Base-by-base conservation (phyloP, 2,888 invertebrate species). In the Suillia variegata region DNA sequence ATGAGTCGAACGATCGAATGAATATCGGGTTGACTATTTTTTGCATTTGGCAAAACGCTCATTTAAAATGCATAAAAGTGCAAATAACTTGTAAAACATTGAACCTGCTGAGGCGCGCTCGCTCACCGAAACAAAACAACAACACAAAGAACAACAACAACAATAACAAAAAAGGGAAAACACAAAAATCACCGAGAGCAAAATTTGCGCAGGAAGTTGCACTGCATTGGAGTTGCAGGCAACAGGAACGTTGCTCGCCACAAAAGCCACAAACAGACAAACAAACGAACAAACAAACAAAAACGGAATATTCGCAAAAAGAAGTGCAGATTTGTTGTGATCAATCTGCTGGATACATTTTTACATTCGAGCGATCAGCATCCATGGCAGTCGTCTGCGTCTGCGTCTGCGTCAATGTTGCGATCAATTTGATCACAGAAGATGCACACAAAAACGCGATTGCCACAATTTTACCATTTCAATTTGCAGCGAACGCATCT, bases 1-100 rank as follows among this genome's bases (percentile, higher is more conserved):
- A 45, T 45, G 17, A 15, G 33, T 34, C n/a, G n/a, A 45, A 45
- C 38, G 20, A 45, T 4, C 8, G 13, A 3, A 45, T 17, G 6
- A 18, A 20, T 45, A 20, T 20, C 45, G 17, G 4, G 45, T 45
- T 45, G 45, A 45, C 45, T 17, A 18, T 45, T 38, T 38, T n/a
- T 38, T n/a, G 15, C 10, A 38, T n/a, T 10, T n/a, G n/a, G 4
- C 6, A n/a, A 38, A n/a, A 24, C 24, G 21, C 54, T 55, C 54
- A 59, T 55, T 51, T 55, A 59, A 59, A 59, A 59, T 59, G 55
- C 59, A 51, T 55, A 55, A 59, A 59, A 42, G 59, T 47, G 55
- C 55, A 59, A 59, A 59, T 59, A 54, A 51, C 55, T 59, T 55
- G 59, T 59, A 55, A 59, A 59, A 55, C 59, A 55, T 59, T 59